A percentile compares a stretch with the other conserved stretches of the same genome.
Conservation (phyloP, 2,113 vertebrate genomes). For the Rhombomys opimus region DNA sequence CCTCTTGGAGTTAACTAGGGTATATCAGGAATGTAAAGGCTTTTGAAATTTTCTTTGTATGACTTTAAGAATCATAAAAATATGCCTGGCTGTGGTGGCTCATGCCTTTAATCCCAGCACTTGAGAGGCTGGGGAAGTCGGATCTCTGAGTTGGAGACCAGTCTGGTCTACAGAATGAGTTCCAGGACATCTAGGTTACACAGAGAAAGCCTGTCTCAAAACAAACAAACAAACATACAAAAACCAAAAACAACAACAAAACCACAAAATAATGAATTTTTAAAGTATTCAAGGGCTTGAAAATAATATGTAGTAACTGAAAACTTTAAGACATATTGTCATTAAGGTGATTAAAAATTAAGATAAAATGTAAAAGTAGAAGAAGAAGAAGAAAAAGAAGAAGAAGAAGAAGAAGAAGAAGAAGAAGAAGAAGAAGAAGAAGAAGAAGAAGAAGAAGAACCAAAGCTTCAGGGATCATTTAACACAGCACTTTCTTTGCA, state of each 20-base stretch:
- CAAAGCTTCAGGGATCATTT: not conserved
- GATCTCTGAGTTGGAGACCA: not conserved
- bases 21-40: not conserved
- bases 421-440: no score
- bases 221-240: not conserved
- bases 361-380: not conserved
- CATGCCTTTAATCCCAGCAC: not conserved
- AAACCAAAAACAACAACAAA: not conserved
- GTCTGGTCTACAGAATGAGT: no score
- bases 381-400: no score
- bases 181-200: no score
- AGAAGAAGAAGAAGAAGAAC: no score
- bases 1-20: not conserved
- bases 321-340: constrained; percentile 18
- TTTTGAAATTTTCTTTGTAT: not conserved
- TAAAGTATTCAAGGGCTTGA: not conserved
- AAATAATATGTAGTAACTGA: not conserved
- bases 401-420: no score
- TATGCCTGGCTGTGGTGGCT: not conserved
- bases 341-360: constrained; percentile 35
- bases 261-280: not conserved
- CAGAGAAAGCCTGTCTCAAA: not conserved
- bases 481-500: not conserved
- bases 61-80: constrained; percentile 4
- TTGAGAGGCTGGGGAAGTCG: not conserved